Base-by-base conservation (phyloP, 2,797 vertebrate genomes). In the Anniella stebbinsi region DNA sequence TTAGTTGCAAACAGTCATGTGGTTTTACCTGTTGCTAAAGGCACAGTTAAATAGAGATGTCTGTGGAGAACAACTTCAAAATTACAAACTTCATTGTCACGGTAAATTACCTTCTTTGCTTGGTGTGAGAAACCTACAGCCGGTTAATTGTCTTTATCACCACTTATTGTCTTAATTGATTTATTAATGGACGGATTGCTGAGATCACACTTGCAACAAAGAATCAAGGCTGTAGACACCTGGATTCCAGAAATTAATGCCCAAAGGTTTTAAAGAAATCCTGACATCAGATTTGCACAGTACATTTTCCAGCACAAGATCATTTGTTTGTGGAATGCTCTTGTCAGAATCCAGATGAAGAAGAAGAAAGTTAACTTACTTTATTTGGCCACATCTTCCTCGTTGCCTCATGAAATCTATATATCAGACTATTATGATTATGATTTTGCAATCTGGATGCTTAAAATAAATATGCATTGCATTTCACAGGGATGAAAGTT, bases 161-260 rank as follows among this genome's bases (percentile, higher is more conserved):
- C 25, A 75, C 3, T 80, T 81, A 2, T 63, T 92, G 60, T 54
- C 2, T 85, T 89, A 86, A 75, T 67, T 80, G 83, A 86, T 89
- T 89, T 89, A 69, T 86, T 90, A 89, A 85, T 12, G 2, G 6
- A 41, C 3, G 54, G 60, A 51, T 87, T 30, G 4, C 7, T 84
- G 1, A 86, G 78, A 87, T 33, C 36, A 12, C 1, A 30, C 28
- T 81, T 89, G 57, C 9, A 80, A 77, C 15, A 5, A n/a, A 90
- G 12, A 88, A 87, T 73, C 23, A 15, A n/a, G 0, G 9, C 36
- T 90, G 54, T 67, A 48, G 76, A 38, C 0, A n/a, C n/a, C 11
- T 41, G 3, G 86, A 23, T 30, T 84, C 51, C 23, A 88, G 38
- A 78, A 78, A 41, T 45, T 84, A 91, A 63, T 51, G 1, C 4